Evolutionary conservation across 2,888 invertebrate species (phyloP), one percentile per base, ranked within the genome.

Genomic region (Branchinecta sandiegonensis): DNA sequence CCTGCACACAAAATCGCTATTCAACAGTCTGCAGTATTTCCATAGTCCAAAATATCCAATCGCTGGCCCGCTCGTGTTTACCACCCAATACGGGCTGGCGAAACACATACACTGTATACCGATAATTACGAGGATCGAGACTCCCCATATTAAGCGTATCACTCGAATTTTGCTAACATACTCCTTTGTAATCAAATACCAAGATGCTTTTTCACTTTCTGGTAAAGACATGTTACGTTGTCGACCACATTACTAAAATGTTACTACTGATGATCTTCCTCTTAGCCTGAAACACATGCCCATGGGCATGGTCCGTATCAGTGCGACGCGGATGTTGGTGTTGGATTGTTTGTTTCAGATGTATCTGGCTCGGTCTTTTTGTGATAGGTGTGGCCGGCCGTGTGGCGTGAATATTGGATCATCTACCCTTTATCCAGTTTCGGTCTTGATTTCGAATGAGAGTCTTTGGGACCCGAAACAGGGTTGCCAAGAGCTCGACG

Each of bases 161-260:
- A 23, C 63, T 10, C 63, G 63, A 9, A 56, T 56, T 56, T 56
- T 56, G n/a, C 12, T 56, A 10, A 56, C 63, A 56, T 56, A 56
- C 23, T 56, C 23, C 23, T 56, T 56, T 56, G 63, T 56, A 10
- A 56, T 56, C n/a, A 56, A 56, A 56, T 56, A 56, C 63, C 63
- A 56, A n/a, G 63, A 56, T 56, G n/a, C 14, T 56, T 56, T 56
- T 56, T 56, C 63, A 56, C 63, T 56, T 9, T 56, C 63, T 10
- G 63, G 14, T 56, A 56, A 17, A 8, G 63, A 56, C 63, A 56
- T 56, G 12, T 56, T 56, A 56, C 63, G 23, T 56, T 56, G 37
- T 56, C 23, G 63, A 56, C n/a, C n/a, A 56, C 23, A 56, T 23
- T 56, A 56, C 63, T 56, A 56, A 56, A 56, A 56, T 56, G 37